These are phyloP conservation scores for Microctenopoma stevenorrisi DNA, from an alignment of 2,797 vertebrate genomes.

Conservation along the genomic window DNA sequence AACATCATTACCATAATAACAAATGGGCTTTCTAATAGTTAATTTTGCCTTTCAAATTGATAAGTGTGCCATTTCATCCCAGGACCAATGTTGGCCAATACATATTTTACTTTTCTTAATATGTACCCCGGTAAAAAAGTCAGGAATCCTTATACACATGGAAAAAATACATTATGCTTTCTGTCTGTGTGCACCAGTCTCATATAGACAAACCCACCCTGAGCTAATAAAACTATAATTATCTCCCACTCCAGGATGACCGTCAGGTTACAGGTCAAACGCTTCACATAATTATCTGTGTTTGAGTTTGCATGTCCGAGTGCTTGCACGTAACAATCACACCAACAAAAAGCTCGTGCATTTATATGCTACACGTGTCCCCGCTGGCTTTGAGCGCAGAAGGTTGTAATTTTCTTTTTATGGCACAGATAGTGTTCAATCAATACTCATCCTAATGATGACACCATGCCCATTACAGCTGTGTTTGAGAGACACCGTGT, in stretches of 20 bases:
- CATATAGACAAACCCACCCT: conserved; percentile 1
- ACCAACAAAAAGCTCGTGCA: conserved; percentile 2
- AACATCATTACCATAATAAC: no score
- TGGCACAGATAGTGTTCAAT: conserved; percentile 64
- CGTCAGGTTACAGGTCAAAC: conserved; percentile 64
- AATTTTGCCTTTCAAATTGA: no score
- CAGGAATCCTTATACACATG: not conserved
- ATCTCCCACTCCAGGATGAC: conserved; percentile 54
- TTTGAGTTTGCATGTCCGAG: conserved; percentile 20
- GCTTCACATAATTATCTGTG: conserved; percentile 59
- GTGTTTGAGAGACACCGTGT: conserved; percentile 28
- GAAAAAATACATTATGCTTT: not conserved
- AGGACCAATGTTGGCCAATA: no score
- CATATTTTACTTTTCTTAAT: no score
- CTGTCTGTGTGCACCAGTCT: not conserved
- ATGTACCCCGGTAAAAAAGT: no score
- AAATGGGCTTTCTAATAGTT: no score
- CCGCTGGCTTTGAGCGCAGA: conserved; percentile 21
- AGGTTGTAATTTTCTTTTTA: conserved; percentile 56
- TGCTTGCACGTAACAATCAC: conserved; percentile 28
- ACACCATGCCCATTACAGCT: conserved; percentile 28
- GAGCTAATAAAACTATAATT: conserved; percentile 72
- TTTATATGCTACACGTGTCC: conserved; percentile 14
- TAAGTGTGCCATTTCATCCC: no score
- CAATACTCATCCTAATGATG: conserved; percentile 63